Evolutionary conservation across 1,140 invertebrate species (phyloP), one percentile per base, ranked within the genome.

Genomic region (Andrena cerasifolii): DNA sequence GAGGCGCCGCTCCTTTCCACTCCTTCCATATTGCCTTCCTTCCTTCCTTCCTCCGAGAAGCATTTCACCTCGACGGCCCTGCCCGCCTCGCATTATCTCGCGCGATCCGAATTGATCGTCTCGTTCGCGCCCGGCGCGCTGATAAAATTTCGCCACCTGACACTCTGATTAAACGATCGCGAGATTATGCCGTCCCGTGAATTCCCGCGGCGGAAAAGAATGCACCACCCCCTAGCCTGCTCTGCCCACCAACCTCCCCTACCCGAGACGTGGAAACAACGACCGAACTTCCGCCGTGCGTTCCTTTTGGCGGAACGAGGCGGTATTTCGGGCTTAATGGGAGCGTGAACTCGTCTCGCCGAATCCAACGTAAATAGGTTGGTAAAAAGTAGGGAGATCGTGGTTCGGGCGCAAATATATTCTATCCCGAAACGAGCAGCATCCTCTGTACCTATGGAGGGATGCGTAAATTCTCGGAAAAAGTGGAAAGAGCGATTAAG

Each of bases 121-220:
- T 67, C 63, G 61, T 58, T 58, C 51, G 43, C 45, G 67, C 62
- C 28, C 43, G 26, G 36, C 31, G 24, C 5, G 21, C 14, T 12
- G 72, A 83, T 83, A 72, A 78, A 78, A 81, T 82, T 81, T 65
- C 65, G 33, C 66, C 79, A 63, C 65, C 72, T 61, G 80, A 53
- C 58, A 45, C 54, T 56, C 61, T 58, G 49, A 67, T 66, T 75
- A 67, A 75, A 58, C 72, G 70, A 63, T 74, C 76, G 62, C 68
- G 45, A 59, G 79, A 82, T 82, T 81, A 77, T 70, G 58, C 53
- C 28, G 56, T n/a, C 49, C 43, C 12, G 49, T 49, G 61, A n/a
- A 62, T 77, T 68, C 31, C 12, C 16, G 8, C 10, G 28, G 31
- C 12, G 31, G 36, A 77, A 77, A 47, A 47, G 45, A n/a, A n/a